These are phyloP conservation scores for Brachypteracias leptosomus DNA, from an alignment of 2,113 vertebrate species.

Conservation along the genomic window DNA sequence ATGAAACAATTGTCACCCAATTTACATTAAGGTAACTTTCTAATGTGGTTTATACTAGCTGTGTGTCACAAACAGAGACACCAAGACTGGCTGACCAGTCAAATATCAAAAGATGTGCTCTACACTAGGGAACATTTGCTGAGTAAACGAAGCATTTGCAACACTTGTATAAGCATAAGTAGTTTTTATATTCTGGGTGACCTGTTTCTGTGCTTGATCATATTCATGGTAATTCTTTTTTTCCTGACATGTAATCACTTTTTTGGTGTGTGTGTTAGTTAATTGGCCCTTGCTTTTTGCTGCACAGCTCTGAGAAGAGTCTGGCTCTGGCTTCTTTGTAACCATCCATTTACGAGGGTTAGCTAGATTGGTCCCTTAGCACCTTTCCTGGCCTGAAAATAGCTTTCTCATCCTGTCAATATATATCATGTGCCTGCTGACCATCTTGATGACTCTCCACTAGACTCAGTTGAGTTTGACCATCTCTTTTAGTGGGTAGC, in stretches of 20 bases:
- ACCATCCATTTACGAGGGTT: neutral
- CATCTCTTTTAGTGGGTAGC: neutral
- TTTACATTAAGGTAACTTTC: neutral
- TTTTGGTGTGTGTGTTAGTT: too few species aligned
- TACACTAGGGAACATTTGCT: neutral
- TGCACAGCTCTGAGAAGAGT: neutral
- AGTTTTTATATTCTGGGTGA: neutral
- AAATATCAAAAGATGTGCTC: neutral
- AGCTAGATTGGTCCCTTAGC: neutral
- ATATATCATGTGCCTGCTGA: neutral
- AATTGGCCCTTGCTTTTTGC: neutral
- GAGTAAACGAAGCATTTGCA: neutral
- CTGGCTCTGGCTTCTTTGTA: neutral
- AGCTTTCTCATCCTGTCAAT: neutral
- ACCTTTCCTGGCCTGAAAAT: neutral
- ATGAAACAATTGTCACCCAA: neutral
- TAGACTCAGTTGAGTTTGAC: neutral
- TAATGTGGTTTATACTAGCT: neutral
- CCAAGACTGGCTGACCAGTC: neutral
- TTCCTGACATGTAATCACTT: neutral
- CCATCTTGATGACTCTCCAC: neutral
- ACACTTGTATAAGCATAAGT: neutral
- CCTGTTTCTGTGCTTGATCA: neutral
- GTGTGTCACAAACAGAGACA: neutral
- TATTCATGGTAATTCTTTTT: neutral